Evolutionary conservation across 2,888 invertebrate genomes (phyloP), one percentile per base, ranked within the genome.

Genomic region (Ferdinandea cuprea): DNA sequence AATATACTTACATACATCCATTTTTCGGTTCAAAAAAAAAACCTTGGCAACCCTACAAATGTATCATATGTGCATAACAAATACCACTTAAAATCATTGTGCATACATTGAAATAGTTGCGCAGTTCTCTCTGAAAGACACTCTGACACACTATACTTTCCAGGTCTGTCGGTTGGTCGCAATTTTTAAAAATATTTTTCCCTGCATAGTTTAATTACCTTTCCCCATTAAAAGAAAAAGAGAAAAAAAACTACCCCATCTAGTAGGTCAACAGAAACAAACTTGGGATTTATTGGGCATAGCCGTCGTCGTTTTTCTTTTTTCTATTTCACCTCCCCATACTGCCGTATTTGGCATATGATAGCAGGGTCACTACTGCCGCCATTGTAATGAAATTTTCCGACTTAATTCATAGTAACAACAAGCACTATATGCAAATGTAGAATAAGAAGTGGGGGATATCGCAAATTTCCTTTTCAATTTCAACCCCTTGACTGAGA

Each of bases 131-230:
- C 63, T 68, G 74, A 54, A 74, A 32, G 32, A 35, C 56, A 61
- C 69, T 80, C 69, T 76, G 63, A 52, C 63, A 76, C 71, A 69
- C 25, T 5, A 56, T 79, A 48, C 76, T 71, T 69, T 71, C 63
- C 80, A 71, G 63, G 76, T 81, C 80, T 65, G 63, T 69, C 63
- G 61, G 61, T 73, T 37, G 46, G 54, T 71, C 30, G 65, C 17
- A 54, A 52, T 52, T 71, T 19, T 48, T 69, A 28, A 32, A 56
- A 54, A 58, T 59, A 25, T 44, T 32, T 65, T 54, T 25, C 50
- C 30, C 65, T 65, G 52, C 63, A 65, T 76, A 76, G 69, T 71
- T 69, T 81, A 81, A 81, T 81, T 76, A 80, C 69, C 76, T 69
- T 63, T 65, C 58, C 52, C 63, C 58, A n/a, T 9, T 19, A 19